Evolutionary conservation across 2,888 invertebrate genomes (phyloP).

Genomic region (Drosophila austrosaltans): DNA sequence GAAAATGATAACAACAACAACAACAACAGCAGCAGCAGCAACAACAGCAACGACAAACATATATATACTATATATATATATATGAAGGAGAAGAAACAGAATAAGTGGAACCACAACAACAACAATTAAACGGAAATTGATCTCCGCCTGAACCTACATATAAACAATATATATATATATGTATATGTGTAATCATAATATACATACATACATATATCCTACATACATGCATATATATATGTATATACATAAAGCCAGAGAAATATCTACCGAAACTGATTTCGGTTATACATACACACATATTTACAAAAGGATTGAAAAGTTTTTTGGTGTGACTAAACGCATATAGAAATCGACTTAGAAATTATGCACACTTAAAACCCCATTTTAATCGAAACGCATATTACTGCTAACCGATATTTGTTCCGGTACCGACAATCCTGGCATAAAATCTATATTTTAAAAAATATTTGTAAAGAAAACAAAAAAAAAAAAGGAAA

Average conservation of each 20-base stretch:
- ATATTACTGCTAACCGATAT: neutral
- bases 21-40: neutral
- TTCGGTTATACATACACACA: neutral
- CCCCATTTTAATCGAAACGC: neutral
- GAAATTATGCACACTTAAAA: too few relatives aligned
- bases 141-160: constrained; percentile 72
- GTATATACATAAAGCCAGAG: constrained; percentile 24
- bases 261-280: neutral
- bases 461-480: constrained; percentile 55
- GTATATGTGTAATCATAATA: constrained; percentile 30
- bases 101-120: neutral
- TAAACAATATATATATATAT: constrained; percentile 48
- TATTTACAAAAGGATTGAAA: too few relatives aligned
- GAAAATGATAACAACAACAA: neutral
- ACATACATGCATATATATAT: constrained; percentile 27
- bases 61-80: constrained; percentile 17
- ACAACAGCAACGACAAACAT: neutral
- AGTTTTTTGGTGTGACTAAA: too few relatives aligned
- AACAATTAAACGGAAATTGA: constrained; percentile 70
- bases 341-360: too few relatives aligned
- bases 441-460: constrained; percentile 44
- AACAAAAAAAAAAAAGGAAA: too few relatives aligned
- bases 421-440: neutral
- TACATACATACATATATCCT: constrained; percentile 32
- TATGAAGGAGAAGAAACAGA: constrained; percentile 1